Evolutionary conservation across 2,797 vertebrate genomes (phyloP), one percentile per base, ranked within the genome.

Genomic region (Galagoides demidoff): DNA sequence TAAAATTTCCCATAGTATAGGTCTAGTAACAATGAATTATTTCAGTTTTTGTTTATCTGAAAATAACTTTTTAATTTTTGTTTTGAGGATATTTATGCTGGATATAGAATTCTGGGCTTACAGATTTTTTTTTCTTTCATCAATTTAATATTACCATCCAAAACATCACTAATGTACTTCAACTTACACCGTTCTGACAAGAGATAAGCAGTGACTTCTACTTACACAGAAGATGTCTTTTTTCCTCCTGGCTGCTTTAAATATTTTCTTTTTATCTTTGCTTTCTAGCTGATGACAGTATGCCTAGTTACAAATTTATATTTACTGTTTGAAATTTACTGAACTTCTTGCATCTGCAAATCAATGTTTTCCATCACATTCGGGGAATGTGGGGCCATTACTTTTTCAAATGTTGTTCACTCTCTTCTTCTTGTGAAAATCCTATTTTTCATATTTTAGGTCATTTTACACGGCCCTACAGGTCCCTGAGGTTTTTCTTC

Each of bases 41-140:
- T 87, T 90, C 45, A 90, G 43, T 13, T 92, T 52, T 59, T 7
- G 34, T 16, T 95, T 37, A 92, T 31, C 37, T 66, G 31, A 96
- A 93, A 95, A 89, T 81, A 81, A 11, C 13, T 87, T 93, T 85
- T 90, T 17, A 79, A 92, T 87, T 39, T 93, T 84, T 74, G 81
- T 84, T 94, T 76, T 81, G n/a, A 90, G 45, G 31, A 52, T 79
- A 81, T 76, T 55, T 87, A 81, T 61, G 37, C 20, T 96, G 23
- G 39, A 85, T 82, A 78, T n/a, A 90, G 43, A 94, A 77, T 88
- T 68, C 79, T 74, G 23, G 64, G 37, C n/a, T 96, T 73, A 43
- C 31, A 85, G 43, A 3, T 29, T 19, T 94, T 84, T 71, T 64
- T 49, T 82, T 39, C 29, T 63, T 84, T 82, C 29, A 49, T n/a